A percentile compares a stretch with the other conserved stretches of the same genome.
phyloP scores from a whole-genome alignment of 2,797 vertebrate species.

The Phrynocephalus vlangalii region DNA sequence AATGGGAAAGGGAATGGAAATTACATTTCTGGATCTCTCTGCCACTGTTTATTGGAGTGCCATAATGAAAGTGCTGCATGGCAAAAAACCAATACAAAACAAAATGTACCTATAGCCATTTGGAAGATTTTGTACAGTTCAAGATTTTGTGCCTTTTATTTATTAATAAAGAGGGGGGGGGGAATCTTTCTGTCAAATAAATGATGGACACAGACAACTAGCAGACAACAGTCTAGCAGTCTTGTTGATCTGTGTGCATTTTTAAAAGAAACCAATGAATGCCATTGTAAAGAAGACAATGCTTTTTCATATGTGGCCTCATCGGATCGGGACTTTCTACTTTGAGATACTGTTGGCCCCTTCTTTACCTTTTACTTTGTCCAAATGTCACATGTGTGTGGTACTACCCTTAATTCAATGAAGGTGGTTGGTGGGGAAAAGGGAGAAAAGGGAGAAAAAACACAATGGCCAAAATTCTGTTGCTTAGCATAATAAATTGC shows the following conservation, averaged over 20 bases:
- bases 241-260: background rate
- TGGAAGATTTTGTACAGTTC: constrained; percentile 16
- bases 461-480: too few species aligned
- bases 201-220: background rate
- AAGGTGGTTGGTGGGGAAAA: too few species aligned
- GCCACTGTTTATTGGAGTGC: constrained; percentile 24
- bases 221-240: background rate
- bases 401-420: background rate
- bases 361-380: background rate
- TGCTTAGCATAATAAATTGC: too few species aligned
- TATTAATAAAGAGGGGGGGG: constrained; percentile 13
- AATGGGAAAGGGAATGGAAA: constrained; percentile 28
- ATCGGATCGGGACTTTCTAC: background rate
- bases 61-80: background rate
- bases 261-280: background rate
- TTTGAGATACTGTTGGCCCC: background rate
- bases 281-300: background rate
- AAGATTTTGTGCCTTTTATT: constrained; percentile 17
- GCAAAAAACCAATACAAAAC: constrained; percentile 31
- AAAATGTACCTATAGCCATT: constrained; percentile 17
- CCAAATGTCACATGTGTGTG: background rate
- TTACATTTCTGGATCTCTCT: constrained; percentile 36
- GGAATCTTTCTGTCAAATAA: constrained; percentile 22
- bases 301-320: background rate
- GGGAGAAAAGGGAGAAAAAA: too few species aligned